These are phyloP conservation scores for Steatocranus sp. DNA, from an alignment of 2,797 vertebrate genomes.

Conservation along the genomic window DNA sequence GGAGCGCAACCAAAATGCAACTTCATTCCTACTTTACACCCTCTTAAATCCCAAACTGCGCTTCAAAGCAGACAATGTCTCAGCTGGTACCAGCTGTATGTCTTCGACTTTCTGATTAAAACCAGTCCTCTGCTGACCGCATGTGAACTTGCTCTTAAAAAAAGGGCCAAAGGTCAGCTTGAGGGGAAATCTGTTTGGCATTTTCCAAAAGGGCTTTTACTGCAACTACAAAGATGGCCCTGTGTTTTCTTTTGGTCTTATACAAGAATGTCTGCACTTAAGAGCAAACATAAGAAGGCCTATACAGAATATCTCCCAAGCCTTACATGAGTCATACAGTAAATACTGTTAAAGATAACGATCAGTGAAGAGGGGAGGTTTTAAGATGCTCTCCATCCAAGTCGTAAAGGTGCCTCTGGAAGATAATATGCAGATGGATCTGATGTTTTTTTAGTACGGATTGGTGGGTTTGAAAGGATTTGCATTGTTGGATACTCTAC, in stretches of 20 bases:
- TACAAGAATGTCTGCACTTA: background rate
- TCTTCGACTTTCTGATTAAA: conserved; percentile 30
- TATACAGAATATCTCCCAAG: background rate
- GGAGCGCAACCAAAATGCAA: background rate
- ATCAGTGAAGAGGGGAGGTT: conserved; percentile 16
- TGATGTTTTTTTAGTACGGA: background rate
- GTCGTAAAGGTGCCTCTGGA: conserved; percentile 40
- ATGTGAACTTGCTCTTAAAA: conserved; percentile 21
- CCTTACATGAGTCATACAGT: conserved; percentile 18
- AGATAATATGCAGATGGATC: background rate
- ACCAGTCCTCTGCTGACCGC: conserved; percentile 24
- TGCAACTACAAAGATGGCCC: background rate
- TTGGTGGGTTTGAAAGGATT: background rate
- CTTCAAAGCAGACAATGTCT: conserved; percentile 11
- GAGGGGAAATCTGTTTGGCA: conserved; percentile 39
- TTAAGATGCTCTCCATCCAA: conserved; percentile 10
- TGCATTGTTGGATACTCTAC: background rate
- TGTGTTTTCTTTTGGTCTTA: background rate
- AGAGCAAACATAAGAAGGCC: background rate
- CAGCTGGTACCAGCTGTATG: conserved; percentile 20
- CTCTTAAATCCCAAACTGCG: background rate
- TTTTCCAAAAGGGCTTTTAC: conserved; percentile 19
- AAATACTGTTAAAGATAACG: conserved; percentile 18
- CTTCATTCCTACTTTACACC: background rate
- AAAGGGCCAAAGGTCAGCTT: conserved; percentile 41